Evolutionary conservation across 2,113 vertebrate species (phyloP), one percentile per base, ranked within the genome.

Genomic region (Tauraco erythrolophus): DNA sequence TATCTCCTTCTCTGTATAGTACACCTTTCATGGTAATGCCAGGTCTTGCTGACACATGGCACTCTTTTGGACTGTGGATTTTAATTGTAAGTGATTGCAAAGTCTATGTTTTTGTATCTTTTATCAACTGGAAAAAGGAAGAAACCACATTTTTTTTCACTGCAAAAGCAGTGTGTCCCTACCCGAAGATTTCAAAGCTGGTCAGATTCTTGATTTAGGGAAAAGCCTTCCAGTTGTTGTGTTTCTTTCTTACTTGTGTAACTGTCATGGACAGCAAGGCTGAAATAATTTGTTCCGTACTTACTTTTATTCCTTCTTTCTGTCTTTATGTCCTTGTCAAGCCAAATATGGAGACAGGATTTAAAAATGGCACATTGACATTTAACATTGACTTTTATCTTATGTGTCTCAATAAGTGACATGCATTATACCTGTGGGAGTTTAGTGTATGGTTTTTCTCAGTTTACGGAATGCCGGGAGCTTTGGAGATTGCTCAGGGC

Each of bases 381-480:
- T 92, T 91, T 89, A 48, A 84, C 61, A 72, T 37, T 82, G 75
- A 51, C 65, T 91, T 83, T 58, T 83, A 80, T 72, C 74, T 19
- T 16, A 8, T 1, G 0, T 84, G 23, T 80, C 54, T 91, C 50
- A 33, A 0, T 41, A 57, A 76, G 27, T 30, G 27, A 16, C 19
- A 53, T 39, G 25, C n/a, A 15, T 61, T 39, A 66, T 89, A 80
- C 54, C 53, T 85, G 22, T 41, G 62, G 61, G 80, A 79, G 28
- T 58, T 91, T 13, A 5, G 37, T 37, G 25, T 64, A 27, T 11
- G 6, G 11, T 2, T 89, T 95, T 82, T 68, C 45, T 78, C 64
- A 33, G 57, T 72, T 85, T 92, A 3, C 30, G 54, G 86, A 88
- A 12, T 21, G 61, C n/a, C 6, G 9, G 74, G 45, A 95, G 39